A percentile compares a stretch with the other conserved stretches of the same genome.
Conservation (phyloP, 2,797 vertebrate species). For the Micropoecilia bifurca region DNA sequence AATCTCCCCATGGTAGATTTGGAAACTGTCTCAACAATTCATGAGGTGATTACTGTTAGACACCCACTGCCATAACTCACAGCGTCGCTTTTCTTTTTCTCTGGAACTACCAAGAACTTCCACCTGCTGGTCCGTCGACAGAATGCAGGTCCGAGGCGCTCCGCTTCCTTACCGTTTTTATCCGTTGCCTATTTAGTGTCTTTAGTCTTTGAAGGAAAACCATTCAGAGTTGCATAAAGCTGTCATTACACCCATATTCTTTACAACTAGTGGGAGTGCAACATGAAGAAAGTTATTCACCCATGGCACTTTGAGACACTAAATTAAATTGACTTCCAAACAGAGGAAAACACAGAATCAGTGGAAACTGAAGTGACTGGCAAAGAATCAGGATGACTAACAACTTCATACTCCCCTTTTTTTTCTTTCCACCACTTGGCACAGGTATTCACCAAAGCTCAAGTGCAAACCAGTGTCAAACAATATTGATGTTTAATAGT, state of each 20-base stretch:
- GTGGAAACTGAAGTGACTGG: slow-evolving; percentile 37
- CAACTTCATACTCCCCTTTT: slow-evolving; percentile 6
- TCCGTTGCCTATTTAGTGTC: not conserved
- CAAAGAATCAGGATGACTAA: slow-evolving; percentile 22
- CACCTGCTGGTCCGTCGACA: not conserved
- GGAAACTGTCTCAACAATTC: not conserved
- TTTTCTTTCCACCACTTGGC: slow-evolving; percentile 8
- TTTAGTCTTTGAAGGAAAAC: slow-evolving; percentile 6
- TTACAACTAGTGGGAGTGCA: not conserved
- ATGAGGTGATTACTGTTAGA: not conserved
- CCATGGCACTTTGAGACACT: not conserved
- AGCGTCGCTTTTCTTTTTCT: not conserved
- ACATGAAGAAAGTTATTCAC: slow-evolving; percentile 4
- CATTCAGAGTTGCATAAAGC: not conserved
- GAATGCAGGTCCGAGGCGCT: not conserved
- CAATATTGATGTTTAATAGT: slow-evolving; percentile 13
- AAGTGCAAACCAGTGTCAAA: slow-evolving; percentile 19
- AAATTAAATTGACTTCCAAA: slow-evolving; percentile 22
- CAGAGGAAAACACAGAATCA: slow-evolving; percentile 14
- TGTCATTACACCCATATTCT: not conserved
- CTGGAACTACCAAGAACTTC: not conserved
- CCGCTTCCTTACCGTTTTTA: not conserved
- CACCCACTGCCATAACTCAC: not conserved
- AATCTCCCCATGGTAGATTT: not conserved
- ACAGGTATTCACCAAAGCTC: slow-evolving; percentile 19